Evolutionary conservation across 2,113 vertebrate genomes (phyloP).

Genomic region (Mus musculus): GRCm39 chr8:43455001-43455500

Average conservation of each 20-base stretch:
- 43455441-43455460: not conserved
- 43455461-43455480: not conserved
- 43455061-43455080: not conserved
- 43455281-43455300: not conserved
- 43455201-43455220: not conserved
- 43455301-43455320: not conserved
- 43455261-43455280: not conserved
- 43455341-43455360: not conserved
- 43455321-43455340: not conserved
- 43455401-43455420: not conserved
- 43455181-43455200: not conserved
- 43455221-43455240: not conserved
- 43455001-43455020: not conserved
- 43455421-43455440: not conserved
- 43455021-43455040: not conserved
- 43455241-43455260: not conserved
- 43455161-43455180: not conserved
- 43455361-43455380: not conserved
- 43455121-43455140: not conserved
- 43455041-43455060: not conserved
- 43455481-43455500: not conserved
- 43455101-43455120: not conserved
- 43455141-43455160: not conserved
- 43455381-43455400: not conserved
- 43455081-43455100: not conserved